These are phyloP conservation scores for Varanus komodoensis DNA, from an alignment of 2,113 vertebrate species.

Conservation along the genomic window DNA sequence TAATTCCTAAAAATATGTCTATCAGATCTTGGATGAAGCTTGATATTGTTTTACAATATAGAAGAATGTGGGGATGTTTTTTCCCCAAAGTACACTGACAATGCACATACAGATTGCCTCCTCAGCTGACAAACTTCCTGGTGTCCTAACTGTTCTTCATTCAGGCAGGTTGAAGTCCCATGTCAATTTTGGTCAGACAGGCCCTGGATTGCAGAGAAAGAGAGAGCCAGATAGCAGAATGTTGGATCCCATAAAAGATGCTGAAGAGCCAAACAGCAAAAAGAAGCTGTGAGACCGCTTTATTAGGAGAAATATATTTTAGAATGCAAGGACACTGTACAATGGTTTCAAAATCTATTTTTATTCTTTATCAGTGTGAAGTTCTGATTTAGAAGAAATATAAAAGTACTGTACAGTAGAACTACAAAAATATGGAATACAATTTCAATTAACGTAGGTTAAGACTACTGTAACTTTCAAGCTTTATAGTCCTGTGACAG, in stretches of 20 bases:
- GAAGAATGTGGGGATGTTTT: no score
- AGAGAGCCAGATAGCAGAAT: fast-evolving
- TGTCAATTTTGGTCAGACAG: no score
- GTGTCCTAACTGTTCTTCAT: background rate
- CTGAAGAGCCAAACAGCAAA: background rate
- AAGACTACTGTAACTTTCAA: conserved; percentile 61
- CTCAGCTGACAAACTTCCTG: background rate
- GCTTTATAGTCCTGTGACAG: conserved; percentile 73
- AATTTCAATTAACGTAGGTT: conserved; percentile 59
- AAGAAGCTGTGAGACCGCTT: no score
- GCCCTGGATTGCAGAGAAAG: background rate
- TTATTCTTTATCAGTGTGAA: conserved; percentile 64
- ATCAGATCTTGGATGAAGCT: no score
- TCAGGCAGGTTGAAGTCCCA: background rate
- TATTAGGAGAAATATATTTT: background rate
- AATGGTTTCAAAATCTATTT: conserved; percentile 61
- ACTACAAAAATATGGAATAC: conserved; percentile 80
- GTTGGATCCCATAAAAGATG: background rate
- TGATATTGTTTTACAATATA: no score
- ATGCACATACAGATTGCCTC: background rate
- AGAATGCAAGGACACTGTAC: conserved; percentile 7
- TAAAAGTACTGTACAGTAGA: conserved; percentile 76
- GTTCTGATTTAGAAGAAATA: conserved; percentile 74
- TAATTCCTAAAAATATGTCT: no score
- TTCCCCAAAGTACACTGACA: no score